phyloP scores from a whole-genome alignment of 2,888 invertebrate species.

The Harpalus rufipes region DNA sequence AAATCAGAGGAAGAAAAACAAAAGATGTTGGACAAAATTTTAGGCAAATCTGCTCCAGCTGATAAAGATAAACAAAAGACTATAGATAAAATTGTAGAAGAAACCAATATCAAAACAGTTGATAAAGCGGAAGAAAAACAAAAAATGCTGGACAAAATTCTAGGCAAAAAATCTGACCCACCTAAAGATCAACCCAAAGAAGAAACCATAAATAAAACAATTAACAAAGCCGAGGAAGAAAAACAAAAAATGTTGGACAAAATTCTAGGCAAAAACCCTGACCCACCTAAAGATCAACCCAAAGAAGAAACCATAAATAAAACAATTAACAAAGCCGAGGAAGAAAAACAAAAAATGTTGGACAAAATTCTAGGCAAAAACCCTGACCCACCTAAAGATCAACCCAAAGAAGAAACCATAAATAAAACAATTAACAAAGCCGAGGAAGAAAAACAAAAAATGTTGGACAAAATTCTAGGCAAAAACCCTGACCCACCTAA shows the following conservation, averaged over 20 bases:
- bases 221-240: conserved; percentile 69
- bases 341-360: conserved; percentile 49
- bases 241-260: conserved; percentile 53
- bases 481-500: conserved; percentile 65
- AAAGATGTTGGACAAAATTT: conserved; percentile 35
- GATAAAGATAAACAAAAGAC: too few species aligned
- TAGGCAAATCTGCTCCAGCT: conserved; percentile 65
- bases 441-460: conserved; percentile 67
- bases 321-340: conserved; percentile 50
- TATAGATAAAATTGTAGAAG: too few species aligned
- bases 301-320: not conserved
- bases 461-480: conserved; percentile 70
- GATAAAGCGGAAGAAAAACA: conserved; percentile 68
- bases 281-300: too few species aligned
- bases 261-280: conserved; percentile 52
- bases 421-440: conserved; percentile 37
- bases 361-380: conserved; percentile 62
- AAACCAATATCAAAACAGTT: conserved; percentile 69
- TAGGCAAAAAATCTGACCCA: conserved; percentile 65
- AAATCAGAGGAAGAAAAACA: conserved; percentile 67
- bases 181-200: too few species aligned
- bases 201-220: conserved; percentile 69
- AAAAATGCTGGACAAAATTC: conserved; percentile 33
- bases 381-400: conserved; percentile 54
- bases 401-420: conserved; percentile 67